Evolutionary conservation across 2,888 invertebrate genomes (phyloP), one percentile per base, ranked within the genome.

Genomic region (Sialis lutaria): DNA sequence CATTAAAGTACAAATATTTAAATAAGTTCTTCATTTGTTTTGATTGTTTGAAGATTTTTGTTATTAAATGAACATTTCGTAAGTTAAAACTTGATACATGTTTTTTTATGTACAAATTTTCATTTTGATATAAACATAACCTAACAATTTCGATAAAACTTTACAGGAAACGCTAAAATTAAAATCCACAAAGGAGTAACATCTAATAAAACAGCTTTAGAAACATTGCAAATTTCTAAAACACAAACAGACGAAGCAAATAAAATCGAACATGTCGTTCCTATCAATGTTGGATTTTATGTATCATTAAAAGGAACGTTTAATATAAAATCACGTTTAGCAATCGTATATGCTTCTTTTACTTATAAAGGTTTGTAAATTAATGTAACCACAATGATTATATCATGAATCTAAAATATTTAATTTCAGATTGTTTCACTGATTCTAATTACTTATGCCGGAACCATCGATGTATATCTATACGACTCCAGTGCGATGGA

Each of bases 381-480:
- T 45, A 35, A 6, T 1, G 12, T 35, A 7, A 33, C 30, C 13
- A 46, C 32, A 2, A 44, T 6, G 33, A 10, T 8, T 44, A 33
- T 9, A 7, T 32, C 33, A 43, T 44, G n/a, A 8, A 40, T n/a
- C 13, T 35, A 45, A 47, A 33, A 32, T 12, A 1, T 22, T n/a
- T 10, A 10, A 33, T 43, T 30, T 42, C 54, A 81, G 80, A 77
- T 61, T 82, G 82, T 57, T 77, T 74, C 56, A 68, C 75, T 41
- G 75, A 74, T 10, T 72, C 75, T 31, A 81, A 83, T 56, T 82
- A 79, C 56, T 65, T 79, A 12, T 84, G 84, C 53, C 70, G 74
- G 48, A 83, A 84, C 58, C 74, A 77, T 54, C 71, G 81, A 48
- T 84, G 84, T 58, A 77, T 82, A 54, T 73, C 78, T 1, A 69